phyloP scores from a whole-genome alignment of 2,797 vertebrate species.

The Hipposideros larvatus region DNA sequence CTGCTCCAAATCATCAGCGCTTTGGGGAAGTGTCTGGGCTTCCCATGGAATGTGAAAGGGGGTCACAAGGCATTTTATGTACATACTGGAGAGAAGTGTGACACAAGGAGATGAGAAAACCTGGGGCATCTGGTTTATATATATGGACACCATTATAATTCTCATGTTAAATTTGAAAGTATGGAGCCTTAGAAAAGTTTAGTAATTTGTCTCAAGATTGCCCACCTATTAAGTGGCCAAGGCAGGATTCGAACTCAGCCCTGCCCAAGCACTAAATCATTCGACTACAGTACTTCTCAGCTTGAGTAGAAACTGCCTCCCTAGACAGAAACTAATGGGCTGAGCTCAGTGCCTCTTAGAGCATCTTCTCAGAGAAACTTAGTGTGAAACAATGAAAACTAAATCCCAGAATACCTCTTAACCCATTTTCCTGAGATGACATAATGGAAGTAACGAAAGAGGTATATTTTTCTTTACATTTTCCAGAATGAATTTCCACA shows the following conservation, averaged over 20 bases:
- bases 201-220: not conserved
- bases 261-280: not conserved
- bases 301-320: not conserved
- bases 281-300: not conserved
- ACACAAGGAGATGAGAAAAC: not conserved
- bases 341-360: not conserved
- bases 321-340: constrained; percentile 7
- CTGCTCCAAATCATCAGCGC: not conserved
- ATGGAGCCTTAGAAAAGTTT: not conserved
- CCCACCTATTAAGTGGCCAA: not conserved
- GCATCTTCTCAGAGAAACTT: constrained; percentile 21
- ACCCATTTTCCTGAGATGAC: constrained; percentile 69
- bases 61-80: not conserved
- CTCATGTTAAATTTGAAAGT: not conserved
- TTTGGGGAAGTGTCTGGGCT: not conserved
- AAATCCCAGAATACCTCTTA: constrained; percentile 37
- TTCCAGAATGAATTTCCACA: constrained; percentile 78
- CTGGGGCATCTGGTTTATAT: not conserved
- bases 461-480: constrained; percentile 75
- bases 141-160: not conserved
- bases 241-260: not conserved
- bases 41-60: not conserved
- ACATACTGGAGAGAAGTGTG: not conserved
- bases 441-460: constrained; percentile 69
- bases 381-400: not conserved